Evolutionary conservation across 2,888 invertebrate species (phyloP), one percentile per base, ranked within the genome.

Genomic region (Cataglyphis altisquamis): DNA sequence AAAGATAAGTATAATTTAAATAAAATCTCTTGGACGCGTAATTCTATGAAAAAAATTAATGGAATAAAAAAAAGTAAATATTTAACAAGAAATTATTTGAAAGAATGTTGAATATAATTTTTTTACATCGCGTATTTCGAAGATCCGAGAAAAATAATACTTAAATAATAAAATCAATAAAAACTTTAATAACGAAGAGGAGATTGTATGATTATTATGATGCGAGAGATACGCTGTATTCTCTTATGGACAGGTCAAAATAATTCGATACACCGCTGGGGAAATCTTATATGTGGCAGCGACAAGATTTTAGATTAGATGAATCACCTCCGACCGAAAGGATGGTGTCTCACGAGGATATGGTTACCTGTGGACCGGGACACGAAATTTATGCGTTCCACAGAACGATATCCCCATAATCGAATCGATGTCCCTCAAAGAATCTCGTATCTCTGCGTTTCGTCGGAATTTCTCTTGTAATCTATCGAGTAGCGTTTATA

Each of bases 341-440:
- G 84, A 88, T 84, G 68, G 60, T 84, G 87, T 91, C 92, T 88
- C 91, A 91, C 91, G 90, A 84, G 87, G 89, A 92, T 92, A 89
- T 84, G 82, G 83, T 92, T 91, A 91, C 90, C 75, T 64, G 41
- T 70, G 63, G 85, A 74, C 81, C 57, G 29, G 32, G 77, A 36
- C 70, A 81, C 64, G 84, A 85, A 88, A 88, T 85, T 84, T 84
- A 74, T 60, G 62, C 77, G 68, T 86, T 86, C 82, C 67, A 63
- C 83, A 78, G 74, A 83, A 82, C 75, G 85, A 90, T 84, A 84
- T 70, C 66, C 74, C 70, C 45, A 82, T 85, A 86, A 88, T 84
- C 74, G 77, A 78, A 87, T 84, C 75, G 85, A 82, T 84, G 63
- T 75, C 80, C 82, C 62, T 41, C 25, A 29, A 75, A 55, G 70